Evolutionary conservation across 2,113 vertebrate genomes (phyloP), one percentile per base, ranked within the genome.

Genomic region (Mirounga angustirostris): DNA sequence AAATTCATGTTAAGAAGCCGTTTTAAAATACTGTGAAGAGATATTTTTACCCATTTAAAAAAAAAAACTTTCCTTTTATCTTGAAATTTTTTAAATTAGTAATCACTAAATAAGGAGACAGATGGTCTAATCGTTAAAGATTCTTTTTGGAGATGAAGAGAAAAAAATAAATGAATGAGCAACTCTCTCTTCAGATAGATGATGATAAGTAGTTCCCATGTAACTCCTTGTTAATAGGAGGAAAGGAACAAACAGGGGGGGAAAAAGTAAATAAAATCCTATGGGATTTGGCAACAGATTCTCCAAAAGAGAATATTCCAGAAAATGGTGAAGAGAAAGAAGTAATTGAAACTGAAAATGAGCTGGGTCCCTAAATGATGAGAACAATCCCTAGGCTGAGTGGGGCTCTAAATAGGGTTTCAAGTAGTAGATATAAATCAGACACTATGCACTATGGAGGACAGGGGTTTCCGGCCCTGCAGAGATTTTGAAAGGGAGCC

Each of bases 81-180:
- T 86, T 90, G 67, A 78, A 95, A 58, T 10, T 30, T 88, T 89
- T 97, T 19, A 4, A 92, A 73, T 89, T 81, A 95, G 88, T 95
- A 94, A 95, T 97, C 58, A 88, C 40, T 88, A 85, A 95, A 95
- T 92, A 92, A 92, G 78, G 93, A 93, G 65, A 96, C 40, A 94
- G 79, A 82, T 81, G 91, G 30, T 43, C 33, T 88, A 91, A 97
- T 94, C 67, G 13, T 76, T 93, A 24, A 81, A 78, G 43, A 80
- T 86, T 15, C 50, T 69, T 96, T 95, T 82, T 91, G 46, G 40
- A 65, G 18, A 76, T 96, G 59, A 94, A 96, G 33, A 33, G 81
- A 56, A 94, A 86, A 82, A 59, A 91, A 69, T 30, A 82, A 88
- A 71, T 89, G 50, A 93, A 79, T 79, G 54, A 96, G 21, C n/a